Conservation (phyloP, 2,113 vertebrate species). For the Stercorarius parasiticus region DNA sequence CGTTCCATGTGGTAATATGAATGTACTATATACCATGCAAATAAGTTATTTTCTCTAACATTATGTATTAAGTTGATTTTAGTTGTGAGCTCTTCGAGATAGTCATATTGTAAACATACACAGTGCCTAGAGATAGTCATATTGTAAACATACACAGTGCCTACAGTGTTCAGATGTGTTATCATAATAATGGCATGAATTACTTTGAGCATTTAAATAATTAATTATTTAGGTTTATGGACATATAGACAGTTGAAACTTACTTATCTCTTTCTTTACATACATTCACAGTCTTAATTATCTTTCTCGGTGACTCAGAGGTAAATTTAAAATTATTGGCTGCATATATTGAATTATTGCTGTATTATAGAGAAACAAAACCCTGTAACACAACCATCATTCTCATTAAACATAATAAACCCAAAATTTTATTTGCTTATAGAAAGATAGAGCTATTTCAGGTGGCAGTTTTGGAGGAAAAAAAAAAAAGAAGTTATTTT, state of each 20-base stretch:
- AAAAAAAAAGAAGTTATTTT: neutral
- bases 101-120: neutral
- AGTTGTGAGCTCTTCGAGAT: neutral
- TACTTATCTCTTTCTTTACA: neutral
- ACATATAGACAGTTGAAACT: neutral
- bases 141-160: neutral
- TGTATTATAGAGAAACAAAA: neutral
- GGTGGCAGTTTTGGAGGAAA: neutral
- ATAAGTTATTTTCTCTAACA: neutral
- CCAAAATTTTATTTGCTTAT: neutral
- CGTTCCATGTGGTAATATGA: accelerated
- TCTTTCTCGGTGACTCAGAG: neutral
- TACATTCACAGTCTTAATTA: neutral
- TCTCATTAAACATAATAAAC: neutral
- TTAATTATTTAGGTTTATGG: neutral
- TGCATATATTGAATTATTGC: neutral
- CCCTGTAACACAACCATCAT: neutral
- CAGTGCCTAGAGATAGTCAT: neutral
- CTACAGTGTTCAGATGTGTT: neutral
- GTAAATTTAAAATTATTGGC: neutral
- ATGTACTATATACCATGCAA: neutral
- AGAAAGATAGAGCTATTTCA: neutral
- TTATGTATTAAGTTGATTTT: neutral
- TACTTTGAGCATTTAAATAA: neutral
- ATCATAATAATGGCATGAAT: neutral